Base-by-base conservation (phyloP, 2,797 vertebrate species). In the Clarias fuscus region DNA sequence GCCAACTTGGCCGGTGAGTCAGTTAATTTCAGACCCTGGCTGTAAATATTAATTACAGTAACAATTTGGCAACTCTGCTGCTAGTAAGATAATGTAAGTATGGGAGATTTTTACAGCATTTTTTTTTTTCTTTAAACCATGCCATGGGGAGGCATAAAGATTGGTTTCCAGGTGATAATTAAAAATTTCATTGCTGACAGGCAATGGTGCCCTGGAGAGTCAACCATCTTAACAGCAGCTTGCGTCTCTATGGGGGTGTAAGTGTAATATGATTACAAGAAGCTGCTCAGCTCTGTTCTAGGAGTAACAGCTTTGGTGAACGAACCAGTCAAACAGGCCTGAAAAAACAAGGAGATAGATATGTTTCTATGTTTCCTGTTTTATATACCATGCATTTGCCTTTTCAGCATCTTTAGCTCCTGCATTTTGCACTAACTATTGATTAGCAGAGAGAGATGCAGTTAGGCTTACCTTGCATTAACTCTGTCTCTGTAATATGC, bases 161-260 rank as follows among this genome's bases (percentile, higher is more conserved):
- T 58, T 43, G 82, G 80, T 67, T 87, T 85, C 81, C 64, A 86
- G 65, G 87, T 88, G 78, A 86, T 90, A 88, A 90, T 90, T 89
- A 90, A 90, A 88, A 88, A 88, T 86, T 87, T 79, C 84, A 83
- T 59, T 76, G 64, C 89, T 89, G 88, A 88, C 82, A 90, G 89
- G 82, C 86, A 90, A 83, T 77, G 84, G 83, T 67, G 73, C 61
- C 64, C 83, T 64, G 56, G 82, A 87, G 84, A 90, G 76, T 82
- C 71, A 89, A 90, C 81, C 20, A 75, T 64, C 87, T 84, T 77
- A 83, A 65, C 82, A 73, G 73, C 82, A 89, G 87, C 79, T 89
- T 86, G 87, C 86, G 77, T 85, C 88, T 87, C 86, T 64, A 53
- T 72, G 37, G 82, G 88, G 68, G 76, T 85, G 86, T 40, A 85